Base-by-base conservation (phyloP, 2,888 invertebrate genomes). In the Pollenia labialis region DNA sequence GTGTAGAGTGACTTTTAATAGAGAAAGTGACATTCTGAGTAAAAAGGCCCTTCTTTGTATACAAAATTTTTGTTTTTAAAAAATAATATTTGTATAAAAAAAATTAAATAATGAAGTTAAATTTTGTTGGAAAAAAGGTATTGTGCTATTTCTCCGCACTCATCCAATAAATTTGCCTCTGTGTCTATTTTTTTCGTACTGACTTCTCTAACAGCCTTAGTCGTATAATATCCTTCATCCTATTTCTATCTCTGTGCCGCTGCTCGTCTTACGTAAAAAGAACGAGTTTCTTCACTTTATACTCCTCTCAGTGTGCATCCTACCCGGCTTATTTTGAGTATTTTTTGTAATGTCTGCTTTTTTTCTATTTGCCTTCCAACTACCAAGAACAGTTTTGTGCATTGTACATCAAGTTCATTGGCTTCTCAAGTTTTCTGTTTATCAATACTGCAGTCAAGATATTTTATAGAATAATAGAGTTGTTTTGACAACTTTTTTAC, bases 391-490 rank as follows among this genome's bases (percentile, higher is more conserved):
- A 16, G 14, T 66, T 58, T n/a, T 50, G n/a, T 54, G 69, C 54
- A 60, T 62, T 58, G 46, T 44, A 56, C 60, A 68, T 85, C 81
- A 85, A 81, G 85, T 85, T 85, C 85, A 85, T 81, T 85, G 85
- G 85, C 85, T 85, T 85, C 52, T 81, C 56, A 85, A 85, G 81
- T 72, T 81, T 85, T 81, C 14, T 81, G 77, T 81, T 85, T 81
- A 77, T 85, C 77, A 77, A 72, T 77, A 85, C 60, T 77, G 85
- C 85, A 85, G 72, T 72, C 56, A 62, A 76, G 76, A 76, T 85
- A 85, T 85, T 81, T 85, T 60, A 81, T 66, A 23, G 32, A 64
- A 76, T 81, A 81, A 81, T 81, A 68, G 76, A 77, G 58, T 68
- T 81, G 85, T 85, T 77, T 81, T 85, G 85, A 85, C 81, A 85